Base-by-base conservation (phyloP, 2,797 vertebrate species). In the Coendou prehensilis region DNA sequence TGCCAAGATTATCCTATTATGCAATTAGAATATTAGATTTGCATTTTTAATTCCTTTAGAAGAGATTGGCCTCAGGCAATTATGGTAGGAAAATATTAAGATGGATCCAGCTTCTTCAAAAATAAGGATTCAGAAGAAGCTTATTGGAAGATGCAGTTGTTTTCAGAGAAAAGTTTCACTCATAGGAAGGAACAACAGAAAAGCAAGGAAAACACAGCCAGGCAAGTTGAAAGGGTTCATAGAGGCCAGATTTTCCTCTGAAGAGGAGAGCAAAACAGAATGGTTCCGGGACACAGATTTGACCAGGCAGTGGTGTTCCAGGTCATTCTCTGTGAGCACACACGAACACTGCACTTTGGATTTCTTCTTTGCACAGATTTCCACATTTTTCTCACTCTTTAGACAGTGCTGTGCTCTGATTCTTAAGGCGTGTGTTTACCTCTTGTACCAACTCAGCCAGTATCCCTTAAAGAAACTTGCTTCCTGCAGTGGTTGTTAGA, bases 11-110 rank as follows among this genome's bases (percentile, higher is more conserved):
- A 99, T 99, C 99, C 98, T 99, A 99, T 99, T 99, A 99, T 98
- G 96, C 98, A 98, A 99, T 99, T 98, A 98, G 97, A 98, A 98
- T 98, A 99, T 99, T 99, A 99, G 99, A 99, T 99, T 99, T 99
- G 98, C 99, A 99, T 99, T 99, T 99, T 99, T 99, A 99, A 99
- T 99, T 99, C 99, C 98, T 98, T 99, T 99, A 98, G 98, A 91
- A 97, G 98, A 98, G 98, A 99, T 98, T 98, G 98, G 98, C 97
- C 97, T 95, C 9, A 97, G 97, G 97, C 97, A 98, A 98, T 99
- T 99, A 98, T 91, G 26, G 95, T 83, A 95, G 96, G 97, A 93
- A 98, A 95, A 98, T 92, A 98, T 96, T 97, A 98, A 97, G 98
- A 98, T 98, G 98, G 98, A 99, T 98, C 93, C 97, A 94, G 95